Base-by-base conservation (phyloP, 1,140 invertebrate species). In the Uloborus diversus region DNA sequence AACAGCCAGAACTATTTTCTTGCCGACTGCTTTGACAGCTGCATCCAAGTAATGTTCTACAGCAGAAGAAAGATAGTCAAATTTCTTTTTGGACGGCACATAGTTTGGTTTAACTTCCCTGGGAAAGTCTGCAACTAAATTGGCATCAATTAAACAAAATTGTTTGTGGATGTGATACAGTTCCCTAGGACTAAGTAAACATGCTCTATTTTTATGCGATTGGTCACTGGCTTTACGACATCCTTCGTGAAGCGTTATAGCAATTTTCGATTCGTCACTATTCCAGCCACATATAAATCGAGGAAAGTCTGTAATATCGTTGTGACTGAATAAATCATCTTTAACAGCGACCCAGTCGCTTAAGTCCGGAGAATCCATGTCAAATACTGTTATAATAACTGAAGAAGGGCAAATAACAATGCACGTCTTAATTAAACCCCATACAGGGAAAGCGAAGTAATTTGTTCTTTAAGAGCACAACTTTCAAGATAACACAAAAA, bases 311-410 rank as follows among this genome's bases (percentile, higher is more conserved):
- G 42, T 51, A 3, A 66, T 56, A 23, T 56, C 37, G 1, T 42
- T 49, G 28, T 37, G 23, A 7, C 5, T 3, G 42, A 82, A 82
- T 4, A 82, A 30, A 56, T 82, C 49, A 30, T 35, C 47, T 47
- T 80, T 82, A 4, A 82, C 62, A n/a, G 81, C 78, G 27, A 82
- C 76, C 81, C 81, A 82, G 35, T 75, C 81, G n/a, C 61, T 64
- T 11, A 82, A 30, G 27, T 80, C 65, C 20, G 37, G 37, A 11
- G 64, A 61, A 33, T 17, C 27, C 64, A 79, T 69, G 9, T 69
- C 65, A 53, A 61, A 35, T n/a, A n/a, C n/a, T n/a, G n/a, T n/a
- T n/a, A n/a, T n/a, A n/a, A n/a, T n/a, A n/a, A n/a, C n/a, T n/a
- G n/a, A n/a, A n/a, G n/a, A n/a, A n/a, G n/a, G n/a, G n/a, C n/a